Evolutionary conservation across 2,113 vertebrate species (phyloP).

Genomic region (Cyanoderma ruficeps): DNA sequence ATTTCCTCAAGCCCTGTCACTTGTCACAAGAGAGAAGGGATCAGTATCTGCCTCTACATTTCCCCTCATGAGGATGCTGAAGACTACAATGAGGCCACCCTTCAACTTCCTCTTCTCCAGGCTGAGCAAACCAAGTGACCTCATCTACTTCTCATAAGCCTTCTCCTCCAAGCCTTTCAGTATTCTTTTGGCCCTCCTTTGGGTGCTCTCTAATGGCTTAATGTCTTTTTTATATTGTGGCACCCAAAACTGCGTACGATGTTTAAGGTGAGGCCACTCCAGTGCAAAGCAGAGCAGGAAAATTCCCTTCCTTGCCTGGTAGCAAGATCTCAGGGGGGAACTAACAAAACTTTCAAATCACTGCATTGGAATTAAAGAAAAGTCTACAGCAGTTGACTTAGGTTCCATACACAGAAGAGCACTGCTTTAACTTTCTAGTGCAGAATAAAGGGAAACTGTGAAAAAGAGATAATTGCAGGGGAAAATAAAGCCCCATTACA

Average conservation of each 20-base stretch:
- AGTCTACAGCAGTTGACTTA: neutral
- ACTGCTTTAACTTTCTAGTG: neutral
- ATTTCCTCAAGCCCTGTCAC: neutral
- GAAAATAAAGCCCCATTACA: neutral
- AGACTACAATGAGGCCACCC: neutral
- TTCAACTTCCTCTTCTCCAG: neutral
- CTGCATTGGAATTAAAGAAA: neutral
- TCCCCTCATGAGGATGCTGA: neutral
- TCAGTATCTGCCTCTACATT: neutral
- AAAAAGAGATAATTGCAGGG: neutral
- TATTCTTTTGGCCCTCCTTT: neutral
- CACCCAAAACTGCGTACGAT: neutral
- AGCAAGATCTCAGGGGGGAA: neutral
- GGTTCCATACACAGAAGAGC: neutral
- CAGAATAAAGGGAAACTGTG: neutral
- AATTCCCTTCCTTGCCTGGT: neutral
- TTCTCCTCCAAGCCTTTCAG: neutral
- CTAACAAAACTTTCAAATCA: neutral
- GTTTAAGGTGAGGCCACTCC: neutral
- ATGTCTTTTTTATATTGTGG: neutral
- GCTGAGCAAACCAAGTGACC: neutral
- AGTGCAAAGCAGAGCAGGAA: neutral
- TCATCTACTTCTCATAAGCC: neutral
- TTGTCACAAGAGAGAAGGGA: neutral
- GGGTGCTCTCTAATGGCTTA: fast-evolving